Evolutionary conservation across 2,888 invertebrate species (phyloP).

Genomic region (Thymelicus acteon): DNA sequence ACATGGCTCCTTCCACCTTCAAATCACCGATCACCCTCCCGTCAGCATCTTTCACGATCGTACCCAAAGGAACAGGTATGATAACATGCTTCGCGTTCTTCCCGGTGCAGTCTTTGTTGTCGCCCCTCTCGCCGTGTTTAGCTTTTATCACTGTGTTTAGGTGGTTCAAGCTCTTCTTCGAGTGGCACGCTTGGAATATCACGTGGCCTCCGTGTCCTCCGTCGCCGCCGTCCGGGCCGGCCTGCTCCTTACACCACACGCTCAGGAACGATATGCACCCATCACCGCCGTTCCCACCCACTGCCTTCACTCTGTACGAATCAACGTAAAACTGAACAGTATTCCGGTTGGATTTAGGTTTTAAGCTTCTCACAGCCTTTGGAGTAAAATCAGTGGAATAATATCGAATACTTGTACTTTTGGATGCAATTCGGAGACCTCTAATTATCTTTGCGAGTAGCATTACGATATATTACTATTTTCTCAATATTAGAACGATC

Average conservation of each 20-base stretch:
- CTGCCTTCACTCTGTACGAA: constrained; percentile 86
- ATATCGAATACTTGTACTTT: constrained; percentile 42
- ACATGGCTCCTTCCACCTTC: constrained; percentile 87
- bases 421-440: not conserved
- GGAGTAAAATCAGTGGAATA: constrained; percentile 62
- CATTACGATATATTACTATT: not conserved
- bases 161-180: constrained; percentile 89
- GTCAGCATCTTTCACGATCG: constrained; percentile 59
- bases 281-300: constrained; percentile 96
- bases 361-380: constrained; percentile 70
- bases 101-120: constrained; percentile 91
- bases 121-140: constrained; percentile 89
- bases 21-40: constrained; percentile 68
- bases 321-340: constrained; percentile 89
- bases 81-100: constrained; percentile 90
- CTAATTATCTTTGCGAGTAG: constrained; percentile 14
- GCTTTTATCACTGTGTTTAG: constrained; percentile 85
- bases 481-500: too few species aligned
- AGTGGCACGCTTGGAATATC: constrained; percentile 88
- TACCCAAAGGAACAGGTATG: constrained; percentile 90
- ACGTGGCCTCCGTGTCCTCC: constrained; percentile 98
- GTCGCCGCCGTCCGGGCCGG: constrained; percentile 98
- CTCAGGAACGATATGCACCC: constrained; percentile 95
- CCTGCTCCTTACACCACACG: constrained; percentile 92
- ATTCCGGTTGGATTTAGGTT: constrained; percentile 67